Evolutionary conservation across 1,140 invertebrate genomes (phyloP).

Genomic region (Delia radicum): DNA sequence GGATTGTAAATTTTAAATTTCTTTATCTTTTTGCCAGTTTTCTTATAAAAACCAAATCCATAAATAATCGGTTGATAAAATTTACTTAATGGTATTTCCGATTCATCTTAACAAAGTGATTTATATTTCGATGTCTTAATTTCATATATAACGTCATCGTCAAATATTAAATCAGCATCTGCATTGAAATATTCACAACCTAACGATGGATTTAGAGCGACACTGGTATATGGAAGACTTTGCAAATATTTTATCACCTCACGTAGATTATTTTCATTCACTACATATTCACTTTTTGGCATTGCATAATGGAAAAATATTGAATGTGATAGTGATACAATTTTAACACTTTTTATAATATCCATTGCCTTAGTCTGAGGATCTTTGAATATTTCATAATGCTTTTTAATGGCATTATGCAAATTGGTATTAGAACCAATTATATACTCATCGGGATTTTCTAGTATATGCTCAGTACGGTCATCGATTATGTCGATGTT

Average conservation of each 20-base stretch:
- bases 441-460: not conserved
- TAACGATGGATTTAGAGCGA: not conserved
- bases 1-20: not conserved
- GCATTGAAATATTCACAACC: not conserved
- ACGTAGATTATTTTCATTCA: no score
- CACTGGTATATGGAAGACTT: not conserved
- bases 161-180: not conserved
- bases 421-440: not conserved
- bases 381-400: not conserved
- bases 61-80: not conserved
- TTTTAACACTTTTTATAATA: not conserved
- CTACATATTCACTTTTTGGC: not conserved
- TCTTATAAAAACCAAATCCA: not conserved
- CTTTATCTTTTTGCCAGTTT: not conserved
- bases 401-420: not conserved
- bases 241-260: not conserved
- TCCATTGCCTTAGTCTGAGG: not conserved
- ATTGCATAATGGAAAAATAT: not conserved
- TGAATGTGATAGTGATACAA: not conserved
- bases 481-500: not conserved
- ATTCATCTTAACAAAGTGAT: not conserved
- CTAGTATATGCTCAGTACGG: not conserved
- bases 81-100: no score
- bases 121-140: not conserved
- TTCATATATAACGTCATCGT: not conserved